Base-by-base conservation (phyloP, 2,888 invertebrate genomes). In the Dasypogon diadema region DNA sequence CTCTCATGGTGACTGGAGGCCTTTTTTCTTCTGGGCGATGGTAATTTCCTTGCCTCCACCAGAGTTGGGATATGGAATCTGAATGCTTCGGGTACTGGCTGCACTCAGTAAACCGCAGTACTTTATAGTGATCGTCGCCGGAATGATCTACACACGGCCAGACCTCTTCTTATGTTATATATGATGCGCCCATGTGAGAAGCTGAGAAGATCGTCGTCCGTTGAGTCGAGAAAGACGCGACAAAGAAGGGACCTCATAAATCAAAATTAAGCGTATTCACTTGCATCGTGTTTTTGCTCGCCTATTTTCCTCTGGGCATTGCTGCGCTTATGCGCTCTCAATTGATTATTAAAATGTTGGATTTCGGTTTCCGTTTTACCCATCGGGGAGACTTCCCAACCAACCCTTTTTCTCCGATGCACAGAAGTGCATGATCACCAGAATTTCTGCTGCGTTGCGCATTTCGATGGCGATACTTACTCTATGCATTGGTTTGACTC, bases 201-300 rank as follows among this genome's bases (percentile, higher is more conserved):
- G 42, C 12, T n/a, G 5, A 42, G 12, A 6, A 42, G 42, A 42
- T 42, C 42, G 42, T 12, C 30, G 12, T 14, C 56, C n/a, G n/a
- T n/a, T n/a, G n/a, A n/a, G 22, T 26, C 54, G 60, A 22, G 30
- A 42, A 54, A 46, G 70, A 16, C 10, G 42, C 70, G 70, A 75
- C 75, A 77, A 77, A 75, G 76, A 74, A 76, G 75, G 77, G 73
- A 48, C 55, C 56, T 12, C 76, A 77, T 77, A 77, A 77, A 77
- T 77, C 77, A 77, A 77, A 77, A 77, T 77, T 77, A 77, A 77
- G 75, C 76, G 77, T 72, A 77, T 76, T 77, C 77, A 76, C 75
- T 77, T 55, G 55, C 21, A 46, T 63, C 48, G 37, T 26, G 56
- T 58, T 46, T 58, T 74, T 56, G 21, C 30, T 6, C 6, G 12